Evolutionary conservation across 2,888 invertebrate genomes (phyloP).

Genomic region (Leptopilina myrica): DNA sequence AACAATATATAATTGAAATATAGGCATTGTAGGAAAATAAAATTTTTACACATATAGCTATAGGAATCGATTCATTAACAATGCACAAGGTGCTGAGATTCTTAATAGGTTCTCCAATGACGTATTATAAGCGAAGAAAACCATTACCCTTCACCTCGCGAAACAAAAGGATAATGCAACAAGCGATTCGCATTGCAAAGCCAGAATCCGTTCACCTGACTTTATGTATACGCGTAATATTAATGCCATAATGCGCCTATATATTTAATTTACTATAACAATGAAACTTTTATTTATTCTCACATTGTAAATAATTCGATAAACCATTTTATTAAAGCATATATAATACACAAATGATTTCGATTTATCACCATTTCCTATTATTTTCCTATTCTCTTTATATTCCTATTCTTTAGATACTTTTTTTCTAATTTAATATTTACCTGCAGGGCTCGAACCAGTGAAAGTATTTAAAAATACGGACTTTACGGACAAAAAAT

Average conservation of each 20-base stretch:
- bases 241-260: neutral
- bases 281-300: conserved; percentile 20
- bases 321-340: no score
- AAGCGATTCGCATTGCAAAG: conserved; percentile 33
- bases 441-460: no score
- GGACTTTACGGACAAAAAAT: no score
- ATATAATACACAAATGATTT: no score
- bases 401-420: no score
- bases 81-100: conserved; percentile 51
- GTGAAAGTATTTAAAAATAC: no score
- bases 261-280: neutral
- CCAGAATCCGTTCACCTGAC: conserved; percentile 48
- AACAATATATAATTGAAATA: conserved; percentile 8
- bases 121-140: conserved; percentile 60
- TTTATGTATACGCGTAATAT: conserved; percentile 2
- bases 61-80: neutral
- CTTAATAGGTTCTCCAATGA: conserved; percentile 57
- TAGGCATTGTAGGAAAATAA: conserved; percentile 39
- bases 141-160: conserved; percentile 65
- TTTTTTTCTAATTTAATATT: no score
- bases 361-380: no score
- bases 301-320: neutral
- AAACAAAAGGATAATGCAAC: conserved; percentile 65
- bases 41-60: conserved; percentile 37
- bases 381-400: no score